Evolutionary conservation across 1,140 invertebrate genomes (phyloP).

Genomic region (Anadara kagoshimensis): DNA sequence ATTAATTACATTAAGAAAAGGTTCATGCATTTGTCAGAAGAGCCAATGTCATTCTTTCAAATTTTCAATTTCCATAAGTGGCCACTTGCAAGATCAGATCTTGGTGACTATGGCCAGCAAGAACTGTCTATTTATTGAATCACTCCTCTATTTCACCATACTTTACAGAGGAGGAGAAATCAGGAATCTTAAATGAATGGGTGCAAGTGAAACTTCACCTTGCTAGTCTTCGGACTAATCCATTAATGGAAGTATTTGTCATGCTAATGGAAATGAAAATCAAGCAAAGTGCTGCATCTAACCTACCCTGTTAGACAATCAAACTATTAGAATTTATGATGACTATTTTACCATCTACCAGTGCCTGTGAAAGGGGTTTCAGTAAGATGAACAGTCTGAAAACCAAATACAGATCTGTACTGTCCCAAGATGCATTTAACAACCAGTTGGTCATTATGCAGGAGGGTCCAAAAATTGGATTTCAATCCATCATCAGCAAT

Average conservation of each 20-base stretch:
- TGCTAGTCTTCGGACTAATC: conserved; percentile 24
- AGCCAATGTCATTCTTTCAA: too few species aligned
- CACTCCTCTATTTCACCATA: not conserved
- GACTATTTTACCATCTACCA: conserved; percentile 26
- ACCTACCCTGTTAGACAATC: conserved; percentile 5
- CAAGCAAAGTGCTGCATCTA: not conserved
- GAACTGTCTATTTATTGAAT: conserved; percentile 9
- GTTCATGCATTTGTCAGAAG: too few species aligned
- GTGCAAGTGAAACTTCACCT: conserved; percentile 22
- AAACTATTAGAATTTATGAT: conserved; percentile 10
- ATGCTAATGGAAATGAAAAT: conserved; percentile 9
- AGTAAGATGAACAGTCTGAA: conserved; percentile 12
- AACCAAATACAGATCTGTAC: conserved; percentile 10
- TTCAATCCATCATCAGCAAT: conserved; percentile 13
- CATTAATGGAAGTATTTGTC: conserved; percentile 15
- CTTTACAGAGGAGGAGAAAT: conserved; percentile 24
- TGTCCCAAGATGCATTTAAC: conserved; percentile 11
- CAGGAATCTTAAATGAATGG: conserved; percentile 20
- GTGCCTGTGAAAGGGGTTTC: conserved; percentile 28
- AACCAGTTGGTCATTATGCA: conserved; percentile 12
- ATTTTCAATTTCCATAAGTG: too few species aligned
- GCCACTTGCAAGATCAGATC: too few species aligned
- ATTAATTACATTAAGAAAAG: too few species aligned
- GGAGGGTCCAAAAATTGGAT: not conserved
- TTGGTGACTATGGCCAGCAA: not conserved